Evolutionary conservation across 2,113 vertebrate genomes (phyloP).

Genomic region (Microcebus ravelobensis): DNA sequence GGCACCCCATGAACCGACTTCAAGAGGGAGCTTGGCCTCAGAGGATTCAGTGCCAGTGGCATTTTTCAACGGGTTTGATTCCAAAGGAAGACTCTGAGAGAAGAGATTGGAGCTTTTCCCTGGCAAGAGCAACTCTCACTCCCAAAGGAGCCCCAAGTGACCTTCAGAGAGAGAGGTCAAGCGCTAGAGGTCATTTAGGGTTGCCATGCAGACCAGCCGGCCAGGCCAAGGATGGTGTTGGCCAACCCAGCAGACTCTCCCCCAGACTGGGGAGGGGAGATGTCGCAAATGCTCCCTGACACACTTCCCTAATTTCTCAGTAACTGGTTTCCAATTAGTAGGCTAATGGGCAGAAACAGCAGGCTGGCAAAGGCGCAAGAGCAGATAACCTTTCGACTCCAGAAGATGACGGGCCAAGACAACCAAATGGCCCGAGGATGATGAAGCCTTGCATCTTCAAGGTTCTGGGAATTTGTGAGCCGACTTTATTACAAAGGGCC

Average conservation of each 20-base stretch:
- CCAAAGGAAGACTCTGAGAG: neutral
- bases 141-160: neutral
- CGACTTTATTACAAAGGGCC: neutral
- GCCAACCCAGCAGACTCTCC: neutral
- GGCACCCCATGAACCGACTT: neutral
- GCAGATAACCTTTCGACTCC: neutral
- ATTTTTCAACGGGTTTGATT: neutral
- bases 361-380: neutral
- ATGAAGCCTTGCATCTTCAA: neutral
- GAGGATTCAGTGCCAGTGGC: neutral
- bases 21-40: neutral
- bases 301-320: neutral
- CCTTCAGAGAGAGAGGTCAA: neutral
- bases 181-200: neutral
- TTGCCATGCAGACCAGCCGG: neutral
- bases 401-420: neutral
- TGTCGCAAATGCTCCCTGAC: neutral
- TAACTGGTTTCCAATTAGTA: neutral
- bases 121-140: neutral
- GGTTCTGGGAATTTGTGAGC: neutral
- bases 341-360: neutral
- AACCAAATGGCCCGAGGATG: neutral
- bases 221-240: neutral
- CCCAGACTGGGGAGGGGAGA: neutral
- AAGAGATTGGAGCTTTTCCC: neutral